phyloP scores from a whole-genome alignment of 2,888 invertebrate species.

The Rhagonycha fulva region DNA sequence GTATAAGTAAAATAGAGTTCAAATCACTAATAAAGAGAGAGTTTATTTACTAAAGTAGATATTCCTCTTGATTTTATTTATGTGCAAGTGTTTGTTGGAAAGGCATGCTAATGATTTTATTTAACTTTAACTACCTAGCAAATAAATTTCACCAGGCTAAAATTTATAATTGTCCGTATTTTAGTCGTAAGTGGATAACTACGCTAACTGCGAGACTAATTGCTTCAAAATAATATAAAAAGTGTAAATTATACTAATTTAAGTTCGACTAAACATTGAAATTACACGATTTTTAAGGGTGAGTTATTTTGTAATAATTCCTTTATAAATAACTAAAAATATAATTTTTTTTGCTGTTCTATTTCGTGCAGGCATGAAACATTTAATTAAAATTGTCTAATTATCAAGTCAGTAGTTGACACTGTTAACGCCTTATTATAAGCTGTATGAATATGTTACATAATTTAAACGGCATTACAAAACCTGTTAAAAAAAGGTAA shows the following conservation, averaged over 20 bases:
- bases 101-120: background rate
- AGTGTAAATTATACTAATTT: background rate
- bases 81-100: background rate
- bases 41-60: background rate
- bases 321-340: background rate
- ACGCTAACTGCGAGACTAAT: background rate
- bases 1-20: background rate
- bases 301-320: background rate
- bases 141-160: background rate
- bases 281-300: background rate
- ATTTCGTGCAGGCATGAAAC: background rate
- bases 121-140: background rate
- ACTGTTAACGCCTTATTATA: no score
- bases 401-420: no score
- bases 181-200: background rate
- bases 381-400: background rate
- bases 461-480: background rate
- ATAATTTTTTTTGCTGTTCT: background rate
- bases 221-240: background rate
- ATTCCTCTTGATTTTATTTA: background rate
- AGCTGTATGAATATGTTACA: background rate
- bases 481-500: background rate
- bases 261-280: background rate
- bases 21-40: background rate
- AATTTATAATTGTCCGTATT: background rate